These are phyloP conservation scores for Neodiprion pinetum DNA, from an alignment of 1,140 invertebrate genomes.

Conservation along the genomic window DNA sequence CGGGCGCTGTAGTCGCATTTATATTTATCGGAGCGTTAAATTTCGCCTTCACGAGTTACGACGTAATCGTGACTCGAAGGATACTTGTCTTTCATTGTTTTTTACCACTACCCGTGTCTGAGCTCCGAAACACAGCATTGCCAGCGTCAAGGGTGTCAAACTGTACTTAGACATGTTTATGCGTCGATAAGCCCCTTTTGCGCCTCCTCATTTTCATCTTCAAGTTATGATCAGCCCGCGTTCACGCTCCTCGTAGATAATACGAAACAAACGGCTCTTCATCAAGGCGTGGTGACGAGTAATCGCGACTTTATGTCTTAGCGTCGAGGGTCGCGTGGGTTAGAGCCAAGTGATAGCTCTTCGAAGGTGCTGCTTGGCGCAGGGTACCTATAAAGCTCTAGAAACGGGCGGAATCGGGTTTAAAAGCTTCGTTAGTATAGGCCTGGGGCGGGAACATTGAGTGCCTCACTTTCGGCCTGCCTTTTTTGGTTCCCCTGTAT, in stretches of 20 bases:
- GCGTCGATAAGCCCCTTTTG: too few relatives aligned
- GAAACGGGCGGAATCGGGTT: neutral
- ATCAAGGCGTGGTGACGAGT: too few relatives aligned
- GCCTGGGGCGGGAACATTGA: neutral
- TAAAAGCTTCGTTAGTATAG: neutral
- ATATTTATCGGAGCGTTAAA: neutral
- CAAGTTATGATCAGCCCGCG: too few relatives aligned
- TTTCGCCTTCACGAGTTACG: neutral
- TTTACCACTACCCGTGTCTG: neutral
- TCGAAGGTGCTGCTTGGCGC: neutral
- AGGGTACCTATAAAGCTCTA: neutral
- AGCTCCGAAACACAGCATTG: too few relatives aligned
- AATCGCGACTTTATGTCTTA: too few relatives aligned
- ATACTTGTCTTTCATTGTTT: neutral
- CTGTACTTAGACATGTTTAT: too few relatives aligned
- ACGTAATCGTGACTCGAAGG: neutral
- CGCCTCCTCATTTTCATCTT: too few relatives aligned
- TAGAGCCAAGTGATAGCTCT: neutral
- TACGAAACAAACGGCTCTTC: too few relatives aligned
- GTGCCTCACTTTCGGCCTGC: neutral
- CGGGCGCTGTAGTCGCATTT: neutral
- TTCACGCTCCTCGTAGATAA: too few relatives aligned
- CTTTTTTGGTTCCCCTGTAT: too few relatives aligned
- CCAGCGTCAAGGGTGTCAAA: too few relatives aligned
- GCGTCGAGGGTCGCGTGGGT: neutral